These are phyloP conservation scores for Odontocolon sp. DNA, from an alignment of 2,888 invertebrate species.

Conservation along the genomic window DNA sequence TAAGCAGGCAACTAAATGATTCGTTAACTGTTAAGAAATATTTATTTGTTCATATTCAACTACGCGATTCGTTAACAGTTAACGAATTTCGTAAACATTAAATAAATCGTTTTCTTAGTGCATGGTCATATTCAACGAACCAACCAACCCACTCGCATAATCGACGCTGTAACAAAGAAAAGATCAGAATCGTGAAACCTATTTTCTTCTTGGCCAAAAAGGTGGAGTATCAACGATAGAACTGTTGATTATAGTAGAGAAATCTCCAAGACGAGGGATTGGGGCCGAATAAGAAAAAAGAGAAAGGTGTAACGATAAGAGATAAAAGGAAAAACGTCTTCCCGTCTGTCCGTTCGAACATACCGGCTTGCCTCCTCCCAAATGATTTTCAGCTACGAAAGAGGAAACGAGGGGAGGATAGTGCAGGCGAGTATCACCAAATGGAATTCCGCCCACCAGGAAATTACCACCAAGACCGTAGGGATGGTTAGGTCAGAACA, in stretches of 20 bases:
- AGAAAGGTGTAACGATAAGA: conserved; percentile 38
- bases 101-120: too few relatives aligned
- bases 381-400: conserved; percentile 23
- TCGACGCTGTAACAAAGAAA: conserved; percentile 47
- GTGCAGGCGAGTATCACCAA: conserved; percentile 38
- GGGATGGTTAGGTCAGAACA: neutral
- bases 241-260: conserved; percentile 4
- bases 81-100: too few relatives aligned
- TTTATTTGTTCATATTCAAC: too few relatives aligned
- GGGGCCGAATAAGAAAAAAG: conserved; percentile 18
- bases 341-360: conserved; percentile 36
- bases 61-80: too few relatives aligned
- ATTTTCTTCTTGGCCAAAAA: conserved; percentile 45
- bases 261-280: conserved; percentile 10
- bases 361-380: conserved; percentile 21
- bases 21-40: too few relatives aligned
- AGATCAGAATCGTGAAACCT: conserved; percentile 43
- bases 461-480: conserved; percentile 44
- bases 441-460: conserved; percentile 53
- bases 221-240: conserved; percentile 16
- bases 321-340: conserved; percentile 35
- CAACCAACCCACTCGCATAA: conserved; percentile 46
- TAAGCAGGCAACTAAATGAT: too few relatives aligned
- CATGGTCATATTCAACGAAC: conserved; percentile 1
- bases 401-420: conserved; percentile 15